Evolutionary conservation across 2,113 vertebrate species (phyloP).

Genomic region (Protobothrops flavoviridis): DNA sequence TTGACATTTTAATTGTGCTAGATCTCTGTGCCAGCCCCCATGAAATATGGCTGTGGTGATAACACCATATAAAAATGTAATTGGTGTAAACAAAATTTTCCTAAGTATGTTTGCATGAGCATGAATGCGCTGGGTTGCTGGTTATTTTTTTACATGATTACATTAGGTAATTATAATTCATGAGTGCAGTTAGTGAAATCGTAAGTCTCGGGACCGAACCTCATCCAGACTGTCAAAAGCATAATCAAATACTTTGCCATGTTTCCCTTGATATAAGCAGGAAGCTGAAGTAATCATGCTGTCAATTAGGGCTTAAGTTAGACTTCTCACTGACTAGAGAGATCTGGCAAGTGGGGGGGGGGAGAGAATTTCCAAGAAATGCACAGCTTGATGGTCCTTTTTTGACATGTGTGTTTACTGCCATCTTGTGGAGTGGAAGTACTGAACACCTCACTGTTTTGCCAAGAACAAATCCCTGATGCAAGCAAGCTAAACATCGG

Average conservation of each 20-base stretch:
- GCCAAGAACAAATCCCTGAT: not conserved
- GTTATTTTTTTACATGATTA: conserved; percentile 34
- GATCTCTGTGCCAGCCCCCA: conserved; percentile 28
- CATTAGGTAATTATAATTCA: conserved; percentile 39
- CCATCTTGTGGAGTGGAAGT: conserved; percentile 81
- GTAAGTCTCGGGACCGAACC: conserved; percentile 50
- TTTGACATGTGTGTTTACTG: conserved; percentile 81
- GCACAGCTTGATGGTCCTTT: not conserved
- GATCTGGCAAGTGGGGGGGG: conserved; percentile 24
- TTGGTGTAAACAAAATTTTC: conserved; percentile 50
- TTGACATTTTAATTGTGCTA: conserved; percentile 50
- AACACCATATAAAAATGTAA: conserved; percentile 38
- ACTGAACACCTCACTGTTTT: not conserved
- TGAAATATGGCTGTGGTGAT: conserved; percentile 39
- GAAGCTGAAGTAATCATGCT: conserved; percentile 69
- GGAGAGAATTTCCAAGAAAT: not conserved
- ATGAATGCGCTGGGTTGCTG: not conserved
- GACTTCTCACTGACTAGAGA: conserved; percentile 51
- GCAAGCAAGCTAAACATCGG: not conserved
- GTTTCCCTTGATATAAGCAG: conserved; percentile 67
- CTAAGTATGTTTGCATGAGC: conserved; percentile 46
- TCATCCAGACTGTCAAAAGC: conserved; percentile 60
- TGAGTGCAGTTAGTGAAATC: conserved; percentile 52
- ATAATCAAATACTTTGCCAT: conserved; percentile 64
- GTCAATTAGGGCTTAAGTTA: conserved; percentile 70